A percentile compares a stretch with the other conserved stretches of the same genome.
Conservation (phyloP, 1,140 invertebrate species). For the Drosophila pseudoananassae region DNA sequence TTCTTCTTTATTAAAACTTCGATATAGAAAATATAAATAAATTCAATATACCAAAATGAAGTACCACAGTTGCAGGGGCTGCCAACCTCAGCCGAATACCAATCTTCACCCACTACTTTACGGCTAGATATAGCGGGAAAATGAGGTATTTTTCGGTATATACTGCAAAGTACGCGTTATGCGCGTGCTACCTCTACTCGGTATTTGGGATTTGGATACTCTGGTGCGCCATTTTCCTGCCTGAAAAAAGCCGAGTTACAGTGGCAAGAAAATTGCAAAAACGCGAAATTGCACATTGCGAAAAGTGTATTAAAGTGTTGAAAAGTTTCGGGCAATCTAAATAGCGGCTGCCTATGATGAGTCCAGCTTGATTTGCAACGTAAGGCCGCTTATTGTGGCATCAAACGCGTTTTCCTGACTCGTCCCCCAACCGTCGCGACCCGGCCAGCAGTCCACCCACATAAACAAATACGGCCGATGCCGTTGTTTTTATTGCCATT, state of each 20-base stretch:
- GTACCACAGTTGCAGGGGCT: not conserved
- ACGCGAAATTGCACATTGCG: slow-evolving; percentile 58
- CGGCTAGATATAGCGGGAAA: not conserved
- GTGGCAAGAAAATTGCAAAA: slow-evolving; percentile 68
- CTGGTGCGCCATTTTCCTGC: slow-evolving; percentile 74
- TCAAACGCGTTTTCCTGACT: slow-evolving; percentile 46
- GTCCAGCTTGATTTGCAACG: slow-evolving; percentile 42
- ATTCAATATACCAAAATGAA: not conserved
- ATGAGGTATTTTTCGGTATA: not conserved
- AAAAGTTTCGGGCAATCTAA: slow-evolving; percentile 30
- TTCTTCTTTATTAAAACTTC: not conserved
- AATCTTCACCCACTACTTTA: not conserved
- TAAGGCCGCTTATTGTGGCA: slow-evolving; percentile 57
- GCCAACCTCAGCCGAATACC: not conserved
- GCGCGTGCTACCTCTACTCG: too few species aligned
- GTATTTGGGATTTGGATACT: slow-evolving; percentile 19
- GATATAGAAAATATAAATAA: not conserved
- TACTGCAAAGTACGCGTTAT: too few species aligned
- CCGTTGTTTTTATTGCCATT: slow-evolving; percentile 37
- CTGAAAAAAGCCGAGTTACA: slow-evolving; percentile 65
- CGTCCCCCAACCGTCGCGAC: slow-evolving; percentile 44
- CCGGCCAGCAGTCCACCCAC: slow-evolving; percentile 33
- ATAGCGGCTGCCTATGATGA: slow-evolving; percentile 23
- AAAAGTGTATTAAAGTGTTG: slow-evolving; percentile 51
- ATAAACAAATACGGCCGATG: slow-evolving; percentile 46